Base-by-base conservation (phyloP, 2,113 vertebrate species). In the Gasterosteus aculeatus region DNA sequence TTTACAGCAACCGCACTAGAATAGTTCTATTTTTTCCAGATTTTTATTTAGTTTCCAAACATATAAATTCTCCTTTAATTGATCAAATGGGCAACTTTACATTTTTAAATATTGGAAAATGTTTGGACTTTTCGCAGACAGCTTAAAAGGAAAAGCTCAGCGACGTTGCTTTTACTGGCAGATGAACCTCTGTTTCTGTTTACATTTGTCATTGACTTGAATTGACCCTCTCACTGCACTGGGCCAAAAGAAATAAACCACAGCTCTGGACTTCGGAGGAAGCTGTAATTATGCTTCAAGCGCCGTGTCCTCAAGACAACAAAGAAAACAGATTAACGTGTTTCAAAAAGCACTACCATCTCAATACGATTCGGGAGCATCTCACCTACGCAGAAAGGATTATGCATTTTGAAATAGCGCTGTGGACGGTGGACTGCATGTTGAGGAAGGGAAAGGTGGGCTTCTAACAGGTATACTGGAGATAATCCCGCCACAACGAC, bases 191-290 rank as follows among this genome's bases (percentile, higher is more conserved):
- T 1, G 14, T 64, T 47, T 84, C 69, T 86, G 39, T 85, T 85
- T 81, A 67, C 15, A 33, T 78, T 83, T 62, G 68, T 46, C 33
- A 69, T 53, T 81, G 66, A 78, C 76, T 74, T 58, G 75, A 84
- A 69, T 51, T 85, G 83, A 67, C 82, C 81, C 57, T 38, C 31
- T 71, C 3, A 11, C 18, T 66, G 31, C n/a, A 56, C 42, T 0
- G 0, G 51, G 80, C 82, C 86, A 86, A 86, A 71, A 78, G 66
- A 85, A 87, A 89, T 42, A 89, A 62, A 66, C 64, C 53, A 41
- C 64, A 75, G 75, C 72, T 63, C 79, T 8, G 47, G 67, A 77
- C 74, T 56, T 79, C 6, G 47, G 67, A 77, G 82, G 84, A 83
- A 80, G 75, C 69, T 79, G 69, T 89, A 80, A 88, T 85, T 86